phyloP scores from a whole-genome alignment of 2,113 vertebrate genomes.

The Leptodactylus fuscus region DNA sequence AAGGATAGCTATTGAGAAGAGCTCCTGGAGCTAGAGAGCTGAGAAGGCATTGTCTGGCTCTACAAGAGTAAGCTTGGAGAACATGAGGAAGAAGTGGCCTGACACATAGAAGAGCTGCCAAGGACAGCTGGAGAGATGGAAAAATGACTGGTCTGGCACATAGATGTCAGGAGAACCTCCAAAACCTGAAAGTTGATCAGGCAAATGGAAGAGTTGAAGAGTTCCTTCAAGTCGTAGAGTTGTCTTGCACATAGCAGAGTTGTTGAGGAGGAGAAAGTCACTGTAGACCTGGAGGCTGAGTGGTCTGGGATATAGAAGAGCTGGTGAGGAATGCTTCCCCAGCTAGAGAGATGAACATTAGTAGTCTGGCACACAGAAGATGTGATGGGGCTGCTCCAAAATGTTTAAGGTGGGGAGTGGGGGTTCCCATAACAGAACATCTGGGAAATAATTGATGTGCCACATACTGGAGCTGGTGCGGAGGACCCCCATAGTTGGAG shows the following conservation, averaged over 20 bases:
- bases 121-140: no score
- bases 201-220: no score
- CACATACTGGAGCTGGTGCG: no score
- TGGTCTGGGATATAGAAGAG: not conserved
- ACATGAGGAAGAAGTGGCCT: no score
- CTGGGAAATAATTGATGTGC: no score
- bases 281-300: not conserved
- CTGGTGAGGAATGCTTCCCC: not conserved
- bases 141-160: no score
- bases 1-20: not conserved
- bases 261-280: not conserved
- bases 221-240: no score
- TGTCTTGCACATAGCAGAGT: not conserved
- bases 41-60: no score
- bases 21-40: not conserved
- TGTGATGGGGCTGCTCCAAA: not conserved
- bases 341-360: not conserved
- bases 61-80: no score
- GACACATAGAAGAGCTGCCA: no score
- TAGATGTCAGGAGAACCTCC: no score
- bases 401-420: not conserved
- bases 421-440: not conserved
- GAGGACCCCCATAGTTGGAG: not conserved
- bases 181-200: no score
- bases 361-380: not conserved